phyloP scores from a whole-genome alignment of 2,888 invertebrate species.

The Eristalis intricaria region DNA sequence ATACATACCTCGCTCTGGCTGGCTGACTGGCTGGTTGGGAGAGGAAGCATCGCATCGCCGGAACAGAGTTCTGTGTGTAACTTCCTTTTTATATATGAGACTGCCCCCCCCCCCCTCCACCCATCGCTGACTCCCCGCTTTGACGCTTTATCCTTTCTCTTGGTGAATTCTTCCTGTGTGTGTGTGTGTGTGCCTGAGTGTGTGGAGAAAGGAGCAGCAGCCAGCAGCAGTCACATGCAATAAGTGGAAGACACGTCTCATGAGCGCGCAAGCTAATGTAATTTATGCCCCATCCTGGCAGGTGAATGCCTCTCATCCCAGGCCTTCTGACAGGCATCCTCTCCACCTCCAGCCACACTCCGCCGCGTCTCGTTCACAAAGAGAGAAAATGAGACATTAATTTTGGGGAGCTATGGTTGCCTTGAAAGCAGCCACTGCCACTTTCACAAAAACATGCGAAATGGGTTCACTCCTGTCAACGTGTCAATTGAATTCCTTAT shows the following conservation, averaged over 20 bases:
- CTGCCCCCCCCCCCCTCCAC: not conserved
- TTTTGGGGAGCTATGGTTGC: constrained; percentile 49
- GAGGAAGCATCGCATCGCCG: constrained; percentile 9
- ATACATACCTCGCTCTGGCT: constrained; percentile 59
- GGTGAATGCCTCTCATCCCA: constrained; percentile 50
- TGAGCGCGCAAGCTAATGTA: constrained; percentile 69
- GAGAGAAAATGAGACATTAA: constrained; percentile 70
- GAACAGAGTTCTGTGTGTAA: constrained; percentile 55
- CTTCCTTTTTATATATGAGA: constrained; percentile 63
- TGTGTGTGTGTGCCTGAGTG: not conserved
- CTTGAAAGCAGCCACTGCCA: constrained; percentile 6
- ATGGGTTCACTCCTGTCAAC: constrained; percentile 51
- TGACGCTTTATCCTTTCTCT: not conserved
- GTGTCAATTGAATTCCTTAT: constrained; percentile 63
- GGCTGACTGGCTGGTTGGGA: constrained; percentile 17
- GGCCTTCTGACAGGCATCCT: constrained; percentile 12
- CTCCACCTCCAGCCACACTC: not conserved
- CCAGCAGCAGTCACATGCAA: constrained; percentile 68
- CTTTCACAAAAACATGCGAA: not conserved
- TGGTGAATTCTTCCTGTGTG: not conserved
- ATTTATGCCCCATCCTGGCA: constrained; percentile 68
- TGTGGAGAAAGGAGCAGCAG: constrained; percentile 13
- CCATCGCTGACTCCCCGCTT: constrained; percentile 1
- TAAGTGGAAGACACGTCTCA: constrained; percentile 71
- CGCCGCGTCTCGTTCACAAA: constrained; percentile 28